Evolutionary conservation across 2,888 invertebrate genomes (phyloP), one percentile per base, ranked within the genome.

Genomic region (Caenorhabditis sulstoni): DNA sequence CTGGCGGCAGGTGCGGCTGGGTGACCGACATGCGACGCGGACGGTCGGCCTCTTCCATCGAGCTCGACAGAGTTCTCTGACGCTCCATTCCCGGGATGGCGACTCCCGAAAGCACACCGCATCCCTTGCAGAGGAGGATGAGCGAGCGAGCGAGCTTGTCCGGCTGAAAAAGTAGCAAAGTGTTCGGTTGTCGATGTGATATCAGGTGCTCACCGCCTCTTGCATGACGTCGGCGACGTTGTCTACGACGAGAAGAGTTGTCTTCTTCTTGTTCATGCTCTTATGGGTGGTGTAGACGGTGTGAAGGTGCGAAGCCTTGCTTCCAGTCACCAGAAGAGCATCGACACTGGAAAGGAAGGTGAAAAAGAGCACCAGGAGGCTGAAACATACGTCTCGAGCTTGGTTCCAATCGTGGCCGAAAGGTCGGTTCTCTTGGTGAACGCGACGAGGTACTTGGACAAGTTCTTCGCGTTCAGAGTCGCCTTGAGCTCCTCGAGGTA

Each of bases 111-210:
- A 90, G 86, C 20, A 90, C 88, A 37, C 95, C 95, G 90, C 95
- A 94, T 0, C 95, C 95, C 91, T 96, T 95, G 92, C 95, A 94
- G 93, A 96, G 95, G 70, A 95, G 93, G 81, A 95, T 93, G 89
- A 96, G 93, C 64, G 95, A 94, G 89, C 95, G 95, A 35, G 95
- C 94, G 75, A 95, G 93, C 91, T 95, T 95, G 35, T 94, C 94
- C 11, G 95, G 95, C 95, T 95, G 92, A 52, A 91, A 91, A 16
- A 4, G 41, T 14, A 11, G 11, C 14, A 11, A 37, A 37, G 11
- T 8, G 11, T 11, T 5, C 37, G 37, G 37, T 41, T 41, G 29
- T 7, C 7, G 29, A 29, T 29, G 29, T 29, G n/a, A 44, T 45
- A 23, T 59, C 23, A 44, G 35, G 18, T 22, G 75, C 93, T 93